Evolutionary conservation across 2,113 vertebrate genomes (phyloP).

Genomic region (Gnathonemus longibarbis): DNA sequence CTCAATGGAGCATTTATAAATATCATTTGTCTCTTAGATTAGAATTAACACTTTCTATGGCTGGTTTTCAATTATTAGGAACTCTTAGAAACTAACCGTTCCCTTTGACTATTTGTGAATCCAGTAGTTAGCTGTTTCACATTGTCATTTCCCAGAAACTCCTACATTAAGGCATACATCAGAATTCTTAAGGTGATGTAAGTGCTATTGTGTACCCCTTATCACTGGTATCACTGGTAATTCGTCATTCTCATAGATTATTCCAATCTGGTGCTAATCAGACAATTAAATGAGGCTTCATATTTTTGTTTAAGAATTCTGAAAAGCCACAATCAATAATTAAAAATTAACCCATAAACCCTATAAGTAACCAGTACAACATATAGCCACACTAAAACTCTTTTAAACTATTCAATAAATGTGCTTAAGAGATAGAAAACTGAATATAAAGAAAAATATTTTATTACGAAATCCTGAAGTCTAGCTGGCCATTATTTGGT

Average conservation of each 20-base stretch:
- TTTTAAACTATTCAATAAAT: neutral
- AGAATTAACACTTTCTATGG: neutral
- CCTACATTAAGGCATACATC: neutral
- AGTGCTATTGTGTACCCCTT: neutral
- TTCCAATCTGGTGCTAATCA: neutral
- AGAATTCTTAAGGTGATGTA: neutral
- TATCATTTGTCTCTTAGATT: neutral
- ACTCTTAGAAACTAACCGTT: neutral
- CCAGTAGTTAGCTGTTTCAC: neutral
- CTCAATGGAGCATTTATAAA: neutral
- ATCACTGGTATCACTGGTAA: neutral
- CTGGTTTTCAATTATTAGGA: neutral
- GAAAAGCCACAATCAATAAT: neutral
- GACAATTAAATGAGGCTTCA: neutral
- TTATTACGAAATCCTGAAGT: neutral
- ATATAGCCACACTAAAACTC: neutral
- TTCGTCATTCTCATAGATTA: neutral
- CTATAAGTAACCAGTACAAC: neutral
- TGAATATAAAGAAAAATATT: neutral
- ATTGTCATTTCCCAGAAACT: neutral
- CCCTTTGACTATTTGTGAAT: neutral
- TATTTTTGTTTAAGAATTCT: neutral
- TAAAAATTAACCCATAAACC: neutral
- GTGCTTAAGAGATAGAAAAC: neutral
- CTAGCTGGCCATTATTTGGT: neutral